These are phyloP conservation scores for Channa striata DNA, from an alignment of 2,797 vertebrate genomes.

Conservation along the genomic window DNA sequence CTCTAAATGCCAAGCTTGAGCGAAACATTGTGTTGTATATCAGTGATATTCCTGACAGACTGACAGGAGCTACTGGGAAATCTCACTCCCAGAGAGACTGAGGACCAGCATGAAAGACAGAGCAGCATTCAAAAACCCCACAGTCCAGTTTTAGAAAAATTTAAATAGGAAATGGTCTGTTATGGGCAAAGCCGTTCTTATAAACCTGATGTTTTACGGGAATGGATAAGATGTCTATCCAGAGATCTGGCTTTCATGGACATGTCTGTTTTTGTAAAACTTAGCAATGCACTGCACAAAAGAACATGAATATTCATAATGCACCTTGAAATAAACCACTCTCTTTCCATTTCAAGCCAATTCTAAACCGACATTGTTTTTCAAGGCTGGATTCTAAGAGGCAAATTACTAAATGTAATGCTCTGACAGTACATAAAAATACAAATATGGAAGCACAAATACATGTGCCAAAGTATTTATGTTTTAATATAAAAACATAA, in stretches of 20 bases:
- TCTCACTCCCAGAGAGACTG: slow-evolving; percentile 37
- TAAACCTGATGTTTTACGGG: slow-evolving; percentile 8
- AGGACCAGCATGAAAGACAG: slow-evolving; percentile 37
- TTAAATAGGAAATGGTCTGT: background rate
- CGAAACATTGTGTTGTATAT: slow-evolving; percentile 48
- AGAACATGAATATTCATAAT: slow-evolving; percentile 61
- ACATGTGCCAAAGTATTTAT: no score
- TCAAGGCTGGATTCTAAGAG: slow-evolving; percentile 36
- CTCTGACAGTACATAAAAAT: background rate
- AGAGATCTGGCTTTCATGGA: background rate
- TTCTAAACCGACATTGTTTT: slow-evolving; percentile 37
- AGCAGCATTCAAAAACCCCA: slow-evolving; percentile 1
- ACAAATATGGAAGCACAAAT: no score
- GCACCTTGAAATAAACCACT: slow-evolving; percentile 50
- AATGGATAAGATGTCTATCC: slow-evolving; percentile 16
- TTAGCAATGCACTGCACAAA: slow-evolving; percentile 17
- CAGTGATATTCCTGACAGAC: slow-evolving; percentile 47
- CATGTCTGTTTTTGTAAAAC: slow-evolving; percentile 18
- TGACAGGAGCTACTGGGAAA: slow-evolving; percentile 51
- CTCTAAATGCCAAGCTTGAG: slow-evolving; percentile 42
- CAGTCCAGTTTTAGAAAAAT: background rate
- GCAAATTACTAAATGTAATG: slow-evolving; percentile 17
- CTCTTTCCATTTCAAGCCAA: slow-evolving; percentile 37
- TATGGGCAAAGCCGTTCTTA: background rate
- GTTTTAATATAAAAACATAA: no score